Evolutionary conservation across 2,888 invertebrate genomes (phyloP).

Genomic region (Azorinus chamasolen): DNA sequence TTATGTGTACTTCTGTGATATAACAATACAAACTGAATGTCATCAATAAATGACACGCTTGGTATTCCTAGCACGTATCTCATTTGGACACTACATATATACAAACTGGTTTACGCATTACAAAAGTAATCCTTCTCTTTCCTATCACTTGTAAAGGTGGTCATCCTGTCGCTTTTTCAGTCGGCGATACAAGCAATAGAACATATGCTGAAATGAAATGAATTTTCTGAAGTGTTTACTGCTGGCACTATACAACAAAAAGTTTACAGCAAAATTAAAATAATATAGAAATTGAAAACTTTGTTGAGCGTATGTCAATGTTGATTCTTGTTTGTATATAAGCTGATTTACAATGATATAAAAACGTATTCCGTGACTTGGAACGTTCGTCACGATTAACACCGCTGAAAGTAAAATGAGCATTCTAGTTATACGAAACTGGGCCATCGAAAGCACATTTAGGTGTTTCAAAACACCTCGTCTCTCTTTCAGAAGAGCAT

Average conservation of each 20-base stretch:
- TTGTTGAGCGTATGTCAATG: constrained; percentile 64
- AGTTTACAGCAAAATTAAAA: constrained; percentile 74
- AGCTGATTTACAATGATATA: constrained; percentile 68
- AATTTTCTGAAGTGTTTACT: constrained; percentile 71
- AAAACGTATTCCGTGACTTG: constrained; percentile 78
- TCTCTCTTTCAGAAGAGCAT: constrained; percentile 31
- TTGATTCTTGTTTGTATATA: constrained; percentile 20
- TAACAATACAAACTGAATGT: too few relatives aligned
- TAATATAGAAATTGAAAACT: constrained; percentile 75
- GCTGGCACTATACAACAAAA: constrained; percentile 72
- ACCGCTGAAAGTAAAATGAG: constrained; percentile 79
- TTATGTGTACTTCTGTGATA: too few relatives aligned
- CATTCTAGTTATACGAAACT: constrained; percentile 74
- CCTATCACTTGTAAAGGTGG: too few relatives aligned
- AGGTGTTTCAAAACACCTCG: constrained; percentile 8
- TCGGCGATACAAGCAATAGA: too few relatives aligned
- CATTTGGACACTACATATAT: too few relatives aligned
- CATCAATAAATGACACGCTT: too few relatives aligned
- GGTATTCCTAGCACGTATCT: too few relatives aligned
- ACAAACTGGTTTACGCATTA: too few relatives aligned
- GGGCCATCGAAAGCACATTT: constrained; percentile 67
- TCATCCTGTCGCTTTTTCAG: too few relatives aligned
- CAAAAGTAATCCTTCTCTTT: too few relatives aligned
- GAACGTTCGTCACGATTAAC: constrained; percentile 77
- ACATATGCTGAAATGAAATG: constrained; percentile 8